Evolutionary conservation across 2,888 invertebrate species (phyloP).

Genomic region (Melinopterus prodromus): DNA sequence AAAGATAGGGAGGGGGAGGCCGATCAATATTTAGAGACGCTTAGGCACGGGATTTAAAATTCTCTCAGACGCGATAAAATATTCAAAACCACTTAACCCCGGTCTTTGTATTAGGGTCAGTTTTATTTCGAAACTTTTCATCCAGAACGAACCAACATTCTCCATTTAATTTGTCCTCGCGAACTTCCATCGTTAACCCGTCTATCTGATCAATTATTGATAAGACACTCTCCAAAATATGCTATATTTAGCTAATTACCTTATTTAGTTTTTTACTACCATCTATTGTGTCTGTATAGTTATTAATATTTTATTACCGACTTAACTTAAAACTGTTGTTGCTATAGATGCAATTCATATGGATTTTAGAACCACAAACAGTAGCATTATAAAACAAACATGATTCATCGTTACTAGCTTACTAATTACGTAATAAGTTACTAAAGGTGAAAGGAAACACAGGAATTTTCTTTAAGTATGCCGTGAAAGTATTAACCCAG

Average conservation of each 20-base stretch:
- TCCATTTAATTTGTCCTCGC: neutral
- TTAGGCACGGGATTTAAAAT: neutral
- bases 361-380: too few species aligned
- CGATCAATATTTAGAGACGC: neutral
- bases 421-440: too few species aligned
- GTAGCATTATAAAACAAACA: too few species aligned
- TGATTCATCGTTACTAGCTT: too few species aligned
- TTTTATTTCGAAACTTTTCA: constrained; percentile 4
- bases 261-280: neutral
- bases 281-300: neutral
- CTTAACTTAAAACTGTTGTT: too few species aligned
- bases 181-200: neutral
- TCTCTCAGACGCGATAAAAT: neutral
- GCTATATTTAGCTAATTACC: neutral
- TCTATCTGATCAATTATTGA: constrained; percentile 6
- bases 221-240: constrained; percentile 19
- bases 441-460: too few species aligned
- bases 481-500: too few species aligned
- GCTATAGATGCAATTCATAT: too few species aligned
- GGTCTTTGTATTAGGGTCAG: constrained; percentile 4
- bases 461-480: too few species aligned
- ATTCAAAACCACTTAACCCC: constrained; percentile 4
- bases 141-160: neutral
- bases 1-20: neutral
- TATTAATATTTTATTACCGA: neutral